Conservation (phyloP, 2,888 invertebrate genomes). For the Ochropacha duplaris region DNA sequence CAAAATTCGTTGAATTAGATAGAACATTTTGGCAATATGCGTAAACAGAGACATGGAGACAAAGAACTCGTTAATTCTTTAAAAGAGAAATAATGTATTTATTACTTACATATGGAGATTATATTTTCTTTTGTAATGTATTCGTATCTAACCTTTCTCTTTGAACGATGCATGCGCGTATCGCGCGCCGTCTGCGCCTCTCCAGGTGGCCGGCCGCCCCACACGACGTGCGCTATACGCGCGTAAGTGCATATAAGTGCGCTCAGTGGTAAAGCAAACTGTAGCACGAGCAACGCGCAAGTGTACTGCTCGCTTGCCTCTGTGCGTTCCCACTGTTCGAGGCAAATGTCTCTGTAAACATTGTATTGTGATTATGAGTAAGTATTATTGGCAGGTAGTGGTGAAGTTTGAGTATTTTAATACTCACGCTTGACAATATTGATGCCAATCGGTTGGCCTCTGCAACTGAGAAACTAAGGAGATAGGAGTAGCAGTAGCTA, state of each 20-base stretch:
- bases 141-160: slow-evolving; percentile 87
- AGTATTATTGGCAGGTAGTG: too few species aligned
- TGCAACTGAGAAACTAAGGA: slow-evolving; percentile 87
- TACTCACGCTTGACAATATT: slow-evolving; percentile 86
- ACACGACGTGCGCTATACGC: slow-evolving; percentile 92
- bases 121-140: background rate
- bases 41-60: too few species aligned
- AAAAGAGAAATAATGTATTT: background rate
- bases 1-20: too few species aligned
- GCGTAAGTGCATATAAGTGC: slow-evolving; percentile 93
- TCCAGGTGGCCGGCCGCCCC: slow-evolving; percentile 93
- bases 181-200: slow-evolving; percentile 93
- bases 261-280: slow-evolving; percentile 91
- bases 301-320: slow-evolving; percentile 89
- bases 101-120: background rate
- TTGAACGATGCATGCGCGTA: slow-evolving; percentile 91
- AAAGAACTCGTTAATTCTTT: too few species aligned
- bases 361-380: slow-evolving; percentile 2
- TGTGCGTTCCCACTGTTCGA: slow-evolving; percentile 86
- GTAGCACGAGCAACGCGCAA: slow-evolving; percentile 89
- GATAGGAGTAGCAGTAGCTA: slow-evolving; percentile 91
- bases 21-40: too few species aligned
- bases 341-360: slow-evolving; percentile 86
- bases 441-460: slow-evolving; percentile 85
- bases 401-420: too few species aligned